These are phyloP conservation scores for Ecliptopera silaceata DNA, from an alignment of 2,888 invertebrate genomes.

Conservation along the genomic window DNA sequence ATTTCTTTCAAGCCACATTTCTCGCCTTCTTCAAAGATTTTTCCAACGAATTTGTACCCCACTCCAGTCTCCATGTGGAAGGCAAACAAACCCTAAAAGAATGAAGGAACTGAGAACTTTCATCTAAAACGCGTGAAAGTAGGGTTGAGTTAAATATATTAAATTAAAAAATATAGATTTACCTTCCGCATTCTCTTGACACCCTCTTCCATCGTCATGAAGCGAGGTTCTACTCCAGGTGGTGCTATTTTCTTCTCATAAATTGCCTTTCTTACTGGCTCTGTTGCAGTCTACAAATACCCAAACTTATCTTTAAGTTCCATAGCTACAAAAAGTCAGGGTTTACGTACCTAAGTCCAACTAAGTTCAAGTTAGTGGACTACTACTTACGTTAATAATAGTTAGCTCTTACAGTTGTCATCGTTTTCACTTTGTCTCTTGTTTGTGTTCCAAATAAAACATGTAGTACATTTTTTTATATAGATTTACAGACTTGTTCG, in stretches of 20 bases:
- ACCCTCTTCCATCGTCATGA: constrained; percentile 85
- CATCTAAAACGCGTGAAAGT: too few species aligned
- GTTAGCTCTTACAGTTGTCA: too few species aligned
- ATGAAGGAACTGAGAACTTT: neutral
- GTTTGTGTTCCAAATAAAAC: too few species aligned
- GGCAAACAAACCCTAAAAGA: constrained; percentile 82
- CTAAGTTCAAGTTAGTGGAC: too few species aligned
- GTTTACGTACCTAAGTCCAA: too few species aligned
- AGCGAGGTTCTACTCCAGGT: constrained; percentile 81
- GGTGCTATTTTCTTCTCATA: constrained; percentile 86
- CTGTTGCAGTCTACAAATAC: constrained; percentile 83
- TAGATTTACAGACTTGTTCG: neutral
- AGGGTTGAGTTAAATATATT: too few species aligned
- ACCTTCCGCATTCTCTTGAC: constrained; percentile 81
- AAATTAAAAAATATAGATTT: neutral
- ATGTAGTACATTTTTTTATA: too few species aligned
- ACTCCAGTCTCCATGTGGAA: constrained; percentile 87
- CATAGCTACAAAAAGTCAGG: too few species aligned
- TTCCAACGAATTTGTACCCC: constrained; percentile 86
- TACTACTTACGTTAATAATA: too few species aligned
- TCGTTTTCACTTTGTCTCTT: too few species aligned
- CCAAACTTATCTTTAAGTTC: neutral
- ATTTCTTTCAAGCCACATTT: constrained; percentile 88
- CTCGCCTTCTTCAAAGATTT: constrained; percentile 86
- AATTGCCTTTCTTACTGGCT: constrained; percentile 84